A percentile compares a stretch with the other conserved stretches of the same genome.
Conservation (phyloP, 2,113 vertebrate genomes). For the Grus americana region DNA sequence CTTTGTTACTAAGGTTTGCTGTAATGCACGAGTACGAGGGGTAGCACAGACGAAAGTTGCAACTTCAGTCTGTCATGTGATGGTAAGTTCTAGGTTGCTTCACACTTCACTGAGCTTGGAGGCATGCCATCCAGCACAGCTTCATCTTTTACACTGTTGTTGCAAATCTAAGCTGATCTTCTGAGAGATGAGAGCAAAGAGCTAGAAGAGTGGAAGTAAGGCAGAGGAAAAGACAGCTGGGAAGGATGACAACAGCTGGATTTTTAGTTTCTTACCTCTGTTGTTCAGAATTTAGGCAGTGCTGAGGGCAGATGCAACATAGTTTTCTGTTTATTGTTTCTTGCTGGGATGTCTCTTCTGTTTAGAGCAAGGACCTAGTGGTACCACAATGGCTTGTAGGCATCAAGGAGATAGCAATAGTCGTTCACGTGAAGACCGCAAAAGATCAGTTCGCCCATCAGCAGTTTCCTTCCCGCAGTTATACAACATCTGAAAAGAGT, state of each 20-base stretch:
- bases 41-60: rapidly evolving
- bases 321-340: neutral
- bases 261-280: neutral
- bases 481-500: neutral
- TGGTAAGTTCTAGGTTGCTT: neutral
- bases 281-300: neutral
- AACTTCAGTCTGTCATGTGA: rapidly evolving
- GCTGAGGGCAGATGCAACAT: neutral
- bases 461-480: neutral
- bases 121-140: rapidly evolving
- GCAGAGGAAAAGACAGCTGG: neutral
- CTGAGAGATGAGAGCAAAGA: neutral
- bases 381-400: neutral
- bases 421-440: rapidly evolving
- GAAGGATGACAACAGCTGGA: neutral
- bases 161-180: neutral
- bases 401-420: neutral
- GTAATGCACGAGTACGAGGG: rapidly evolving
- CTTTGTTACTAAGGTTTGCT: neutral
- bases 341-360: neutral
- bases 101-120: rapidly evolving
- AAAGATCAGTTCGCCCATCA: rapidly evolving
- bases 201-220: neutral
- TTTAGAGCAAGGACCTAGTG: neutral
- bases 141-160: rapidly evolving